Evolutionary conservation across 2,888 invertebrate species (phyloP).

Genomic region (Galerucella nymphaeae): DNA sequence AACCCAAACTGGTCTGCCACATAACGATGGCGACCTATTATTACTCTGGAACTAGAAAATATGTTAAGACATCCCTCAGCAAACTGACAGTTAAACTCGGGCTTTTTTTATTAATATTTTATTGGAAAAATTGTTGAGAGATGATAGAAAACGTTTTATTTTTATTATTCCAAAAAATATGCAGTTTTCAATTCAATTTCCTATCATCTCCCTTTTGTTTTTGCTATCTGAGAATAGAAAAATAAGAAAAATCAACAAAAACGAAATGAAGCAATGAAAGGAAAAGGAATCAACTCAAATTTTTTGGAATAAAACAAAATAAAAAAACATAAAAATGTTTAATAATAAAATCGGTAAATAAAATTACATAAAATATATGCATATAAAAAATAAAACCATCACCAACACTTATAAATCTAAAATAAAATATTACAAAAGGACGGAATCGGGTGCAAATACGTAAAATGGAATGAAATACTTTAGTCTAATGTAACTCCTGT

Average conservation of each 20-base stretch:
- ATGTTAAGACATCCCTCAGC: background rate
- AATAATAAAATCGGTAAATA: slow-evolving; percentile 14
- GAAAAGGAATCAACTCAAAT: slow-evolving; percentile 12
- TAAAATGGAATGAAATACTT: slow-evolving; percentile 9
- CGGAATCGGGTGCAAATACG: slow-evolving; percentile 5
- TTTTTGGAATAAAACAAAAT: slow-evolving; percentile 30
- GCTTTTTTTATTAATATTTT: too few species aligned
- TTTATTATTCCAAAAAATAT: slow-evolving; percentile 16
- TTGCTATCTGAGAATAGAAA: slow-evolving; percentile 1
- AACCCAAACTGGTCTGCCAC: slow-evolving; percentile 77
- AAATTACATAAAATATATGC: slow-evolving; percentile 30
- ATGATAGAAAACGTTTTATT: slow-evolving; percentile 1
- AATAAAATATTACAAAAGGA: slow-evolving; percentile 31
- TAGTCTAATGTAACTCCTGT: slow-evolving; percentile 60
- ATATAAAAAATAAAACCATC: slow-evolving; percentile 41
- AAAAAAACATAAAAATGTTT: slow-evolving; percentile 23
- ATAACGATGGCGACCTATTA: slow-evolving; percentile 77
- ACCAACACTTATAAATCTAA: slow-evolving; percentile 37
- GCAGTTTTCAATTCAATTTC: background rate
- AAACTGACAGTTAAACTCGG: too few species aligned
- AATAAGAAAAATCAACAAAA: background rate
- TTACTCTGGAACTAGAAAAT: slow-evolving; percentile 61
- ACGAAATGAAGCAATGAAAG: slow-evolving; percentile 1
- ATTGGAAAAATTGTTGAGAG: background rate
- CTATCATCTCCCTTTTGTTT: slow-evolving; percentile 11